Evolutionary conservation across 2,888 invertebrate species (phyloP).

Genomic region (Sisyra nigra): DNA sequence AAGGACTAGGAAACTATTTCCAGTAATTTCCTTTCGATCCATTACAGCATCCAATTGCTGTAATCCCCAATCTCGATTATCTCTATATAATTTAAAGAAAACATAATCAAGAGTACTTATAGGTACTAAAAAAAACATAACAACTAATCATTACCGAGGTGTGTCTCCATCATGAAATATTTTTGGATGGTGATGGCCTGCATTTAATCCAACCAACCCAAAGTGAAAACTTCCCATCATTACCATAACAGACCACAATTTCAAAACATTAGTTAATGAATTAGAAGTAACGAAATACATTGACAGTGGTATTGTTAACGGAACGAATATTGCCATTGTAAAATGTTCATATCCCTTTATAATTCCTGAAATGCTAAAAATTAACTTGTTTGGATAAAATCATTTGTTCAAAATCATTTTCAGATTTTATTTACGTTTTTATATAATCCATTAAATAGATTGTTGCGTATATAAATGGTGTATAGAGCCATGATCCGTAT

Average conservation of each 20-base stretch:
- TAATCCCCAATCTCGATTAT: conserved; percentile 55
- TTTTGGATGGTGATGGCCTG: conserved; percentile 65
- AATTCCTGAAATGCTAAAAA: not conserved
- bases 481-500: conserved; percentile 34
- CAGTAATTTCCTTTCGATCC: conserved; percentile 50
- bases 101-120: too few relatives aligned
- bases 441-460: not conserved
- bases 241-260: conserved; percentile 38
- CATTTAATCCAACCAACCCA: conserved; percentile 46
- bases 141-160: conserved; percentile 30
- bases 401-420: too few relatives aligned
- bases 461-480: conserved; percentile 22
- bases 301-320: conserved; percentile 13
- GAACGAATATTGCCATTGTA: conserved; percentile 11
- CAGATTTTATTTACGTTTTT: not conserved
- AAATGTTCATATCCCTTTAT: not conserved
- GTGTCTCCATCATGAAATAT: conserved; percentile 67
- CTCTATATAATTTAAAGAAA: conserved; percentile 27
- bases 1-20: conserved; percentile 46
- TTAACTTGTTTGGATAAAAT: too few relatives aligned
- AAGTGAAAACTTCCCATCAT: conserved; percentile 42
- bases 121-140: not conserved
- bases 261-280: conserved; percentile 22
- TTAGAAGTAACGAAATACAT: conserved; percentile 18
- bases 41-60: conserved; percentile 58